Conservation (phyloP, 2,113 vertebrate species). For the Danionella cerebrum region DNA sequence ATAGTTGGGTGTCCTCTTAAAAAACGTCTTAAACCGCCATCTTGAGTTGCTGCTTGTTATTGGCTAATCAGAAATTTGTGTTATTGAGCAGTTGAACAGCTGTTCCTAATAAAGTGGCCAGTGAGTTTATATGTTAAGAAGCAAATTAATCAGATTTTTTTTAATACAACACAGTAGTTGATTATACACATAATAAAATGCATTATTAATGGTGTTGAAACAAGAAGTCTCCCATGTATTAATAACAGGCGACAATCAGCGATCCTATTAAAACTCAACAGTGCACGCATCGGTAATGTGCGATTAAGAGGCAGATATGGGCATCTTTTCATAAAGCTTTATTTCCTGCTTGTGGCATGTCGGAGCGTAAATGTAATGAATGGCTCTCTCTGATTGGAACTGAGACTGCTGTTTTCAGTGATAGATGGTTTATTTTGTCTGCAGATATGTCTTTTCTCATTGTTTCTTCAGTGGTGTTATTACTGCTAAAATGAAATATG, state of each 20-base stretch:
- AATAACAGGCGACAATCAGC: slow-evolving; percentile 50
- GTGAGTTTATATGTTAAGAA: no score
- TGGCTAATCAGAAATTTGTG: no score
- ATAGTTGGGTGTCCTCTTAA: no score
- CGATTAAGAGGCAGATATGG: slow-evolving; percentile 30
- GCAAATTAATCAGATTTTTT: no score
- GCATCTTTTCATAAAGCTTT: slow-evolving; percentile 18
- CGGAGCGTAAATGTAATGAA: slow-evolving; percentile 17
- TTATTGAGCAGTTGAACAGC: no score
- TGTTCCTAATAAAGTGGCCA: no score
- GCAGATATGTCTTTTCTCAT: background rate
- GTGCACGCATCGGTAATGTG: slow-evolving; percentile 32
- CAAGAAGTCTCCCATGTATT: slow-evolving; percentile 47
- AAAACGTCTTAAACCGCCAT: no score
- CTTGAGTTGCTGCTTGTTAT: no score
- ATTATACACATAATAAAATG: no score
- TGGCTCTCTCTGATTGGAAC: slow-evolving; percentile 1
- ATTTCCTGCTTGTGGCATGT: slow-evolving; percentile 9
- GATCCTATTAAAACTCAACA: slow-evolving; percentile 43
- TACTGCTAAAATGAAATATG: slow-evolving; percentile 42
- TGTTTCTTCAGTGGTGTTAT: slow-evolving; percentile 28
- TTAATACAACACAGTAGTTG: no score
- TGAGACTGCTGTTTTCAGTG: slow-evolving; percentile 27
- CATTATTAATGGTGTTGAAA: slow-evolving; percentile 54
- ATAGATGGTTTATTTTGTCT: slow-evolving; percentile 44